These are phyloP conservation scores for Philereme transversata DNA, from an alignment of 2,888 invertebrate genomes.

Conservation along the genomic window DNA sequence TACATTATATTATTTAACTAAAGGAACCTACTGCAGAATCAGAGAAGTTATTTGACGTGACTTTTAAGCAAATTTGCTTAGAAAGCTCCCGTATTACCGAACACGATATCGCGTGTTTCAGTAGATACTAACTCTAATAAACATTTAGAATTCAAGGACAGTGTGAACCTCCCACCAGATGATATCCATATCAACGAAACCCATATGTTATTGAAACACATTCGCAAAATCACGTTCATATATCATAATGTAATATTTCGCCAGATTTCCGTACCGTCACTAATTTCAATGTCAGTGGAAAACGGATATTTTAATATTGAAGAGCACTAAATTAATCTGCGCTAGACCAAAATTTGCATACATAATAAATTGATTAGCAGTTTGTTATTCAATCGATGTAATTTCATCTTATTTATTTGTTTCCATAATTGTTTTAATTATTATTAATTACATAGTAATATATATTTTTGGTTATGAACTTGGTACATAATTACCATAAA, in stretches of 20 bases:
- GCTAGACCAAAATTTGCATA: conserved; percentile 25
- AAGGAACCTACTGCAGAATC: too few species aligned
- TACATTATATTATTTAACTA: not conserved
- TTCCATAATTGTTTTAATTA: too few species aligned
- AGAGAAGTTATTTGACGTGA: too few species aligned
- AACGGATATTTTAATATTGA: conserved; percentile 17
- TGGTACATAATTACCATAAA: too few species aligned
- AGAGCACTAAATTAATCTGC: conserved; percentile 14
- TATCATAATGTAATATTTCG: conserved; percentile 13
- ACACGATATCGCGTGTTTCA: not conserved
- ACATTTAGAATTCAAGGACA: conserved; percentile 31
- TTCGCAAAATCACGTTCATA: conserved; percentile 18
- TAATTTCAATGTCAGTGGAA: conserved; percentile 26
- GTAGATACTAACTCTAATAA: conserved; percentile 1
- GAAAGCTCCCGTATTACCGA: too few species aligned
- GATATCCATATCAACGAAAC: conserved; percentile 27
- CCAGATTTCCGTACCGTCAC: conserved; percentile 30
- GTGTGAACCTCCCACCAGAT: conserved; percentile 36
- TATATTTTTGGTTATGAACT: too few species aligned
- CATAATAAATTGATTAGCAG: conserved; percentile 18
- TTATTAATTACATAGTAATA: too few species aligned
- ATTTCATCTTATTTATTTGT: conserved; percentile 7
- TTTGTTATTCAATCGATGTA: conserved; percentile 16
- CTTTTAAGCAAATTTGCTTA: too few species aligned
- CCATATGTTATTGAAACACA: conserved; percentile 29